Conservation (phyloP, 2,113 vertebrate species). For the Prochilodus magdalenae region DNA sequence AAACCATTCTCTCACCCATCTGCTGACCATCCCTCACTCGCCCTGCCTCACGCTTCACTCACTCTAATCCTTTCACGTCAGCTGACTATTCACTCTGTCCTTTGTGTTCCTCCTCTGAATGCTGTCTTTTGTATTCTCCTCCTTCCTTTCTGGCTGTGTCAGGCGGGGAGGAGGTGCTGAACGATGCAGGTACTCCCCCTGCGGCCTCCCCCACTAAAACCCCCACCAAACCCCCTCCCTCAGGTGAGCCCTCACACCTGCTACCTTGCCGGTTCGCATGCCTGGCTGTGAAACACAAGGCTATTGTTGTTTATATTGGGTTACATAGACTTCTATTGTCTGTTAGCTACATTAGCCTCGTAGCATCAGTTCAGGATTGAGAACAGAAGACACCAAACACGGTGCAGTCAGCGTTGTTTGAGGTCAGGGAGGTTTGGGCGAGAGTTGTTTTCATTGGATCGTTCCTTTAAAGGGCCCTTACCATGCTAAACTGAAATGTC, state of each 20-base stretch:
- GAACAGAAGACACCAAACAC: too few relatives aligned
- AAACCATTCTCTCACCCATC: not conserved
- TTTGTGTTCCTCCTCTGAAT: not conserved
- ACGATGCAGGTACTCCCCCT: constrained; percentile 70
- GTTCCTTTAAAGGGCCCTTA: too few relatives aligned
- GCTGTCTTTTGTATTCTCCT: constrained; percentile 13
- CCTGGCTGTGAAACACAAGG: not conserved
- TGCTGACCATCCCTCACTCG: not conserved
- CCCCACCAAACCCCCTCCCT: constrained; percentile 63
- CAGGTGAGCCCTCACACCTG: constrained; percentile 73
- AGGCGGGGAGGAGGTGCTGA: constrained; percentile 77
- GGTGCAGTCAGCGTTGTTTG: too few relatives aligned
- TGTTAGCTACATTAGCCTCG: too few relatives aligned
- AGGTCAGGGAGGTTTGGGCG: too few relatives aligned
- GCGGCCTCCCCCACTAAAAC: constrained; percentile 73
- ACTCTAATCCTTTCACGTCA: constrained; percentile 1
- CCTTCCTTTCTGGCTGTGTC: constrained; percentile 46
- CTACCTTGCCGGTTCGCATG: not conserved
- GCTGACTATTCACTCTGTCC: constrained; percentile 10
- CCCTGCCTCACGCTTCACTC: not conserved
- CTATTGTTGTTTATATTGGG: too few relatives aligned
- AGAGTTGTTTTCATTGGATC: too few relatives aligned
- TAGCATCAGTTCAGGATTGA: too few relatives aligned
- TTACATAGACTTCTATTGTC: too few relatives aligned
- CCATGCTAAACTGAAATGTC: too few relatives aligned